Evolutionary conservation across 2,797 vertebrate species (phyloP), one percentile per base, ranked within the genome.

Genomic region (Dendrocincla tyrannina): DNA sequence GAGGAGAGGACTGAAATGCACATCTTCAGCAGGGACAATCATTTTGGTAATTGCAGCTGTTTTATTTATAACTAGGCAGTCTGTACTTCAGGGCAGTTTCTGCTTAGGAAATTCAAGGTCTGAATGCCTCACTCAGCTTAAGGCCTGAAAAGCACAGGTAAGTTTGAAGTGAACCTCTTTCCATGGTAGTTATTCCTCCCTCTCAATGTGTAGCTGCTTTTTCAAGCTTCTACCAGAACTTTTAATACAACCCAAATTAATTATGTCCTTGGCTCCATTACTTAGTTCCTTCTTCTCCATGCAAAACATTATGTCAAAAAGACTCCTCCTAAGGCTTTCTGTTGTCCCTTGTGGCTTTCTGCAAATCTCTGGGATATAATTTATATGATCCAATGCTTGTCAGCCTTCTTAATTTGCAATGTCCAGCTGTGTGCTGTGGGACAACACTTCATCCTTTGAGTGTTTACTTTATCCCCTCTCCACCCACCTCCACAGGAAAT

Each of bases 381-480:
- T 89, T 88, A 64, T 79, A 44, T 81, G 70, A 89, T 64, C 41
- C 47, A 56, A 5, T 37, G 37, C 77, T 85, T 70, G 82, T 89
- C 93, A 94, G 52, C 69, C 37, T 91, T 82, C 28, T 49, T 74
- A 60, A 67, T 84, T 93, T 28, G 18, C 73, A 35, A 4, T 25
- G 49, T 87, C 88, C 88, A 94, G 80, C 95, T 94, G 88, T 53
- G 92, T 10, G 7, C 83, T 69, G 42, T 63, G 80, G 89, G 76
- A 87, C 80, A 91, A 47, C 37, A 46, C 70, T 94, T 83, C 64
- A 85, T 69, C 53, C 81, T 85, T 79, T 59, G 5, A 46, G 39
- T 89, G 82, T 95, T 95, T 91, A 81, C 69, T 79, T 95, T 94
- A 60, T 13, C 37, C 47, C 18, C 20, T 53, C 73, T 79, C 85